phyloP scores from a whole-genome alignment of 2,888 invertebrate genomes.

The Psylliodes chrysocephalus region DNA sequence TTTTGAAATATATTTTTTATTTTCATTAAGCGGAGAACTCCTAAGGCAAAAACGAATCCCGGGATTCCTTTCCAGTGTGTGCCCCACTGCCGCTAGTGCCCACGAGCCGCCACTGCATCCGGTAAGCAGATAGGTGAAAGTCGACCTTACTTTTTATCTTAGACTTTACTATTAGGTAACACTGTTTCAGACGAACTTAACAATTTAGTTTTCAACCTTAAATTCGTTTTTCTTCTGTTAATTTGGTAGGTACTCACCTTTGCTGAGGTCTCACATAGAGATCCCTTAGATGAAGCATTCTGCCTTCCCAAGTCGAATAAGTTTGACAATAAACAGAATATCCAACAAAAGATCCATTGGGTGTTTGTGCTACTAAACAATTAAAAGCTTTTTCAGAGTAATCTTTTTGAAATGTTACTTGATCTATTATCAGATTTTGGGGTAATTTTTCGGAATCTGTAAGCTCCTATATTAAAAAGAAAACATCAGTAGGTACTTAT shows the following conservation, averaged over 20 bases:
- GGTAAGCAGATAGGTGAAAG: too few species aligned
- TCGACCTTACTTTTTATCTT: too few species aligned
- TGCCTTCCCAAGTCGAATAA: slow-evolving; percentile 17
- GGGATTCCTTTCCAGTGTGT: too few species aligned
- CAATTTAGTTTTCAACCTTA: too few species aligned
- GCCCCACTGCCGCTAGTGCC: too few species aligned
- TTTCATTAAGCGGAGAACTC: too few species aligned
- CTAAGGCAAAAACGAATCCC: too few species aligned
- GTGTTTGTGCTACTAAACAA: slow-evolving; percentile 4
- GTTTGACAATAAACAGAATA: slow-evolving; percentile 9
- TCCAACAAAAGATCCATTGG: neutral
- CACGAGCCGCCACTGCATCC: too few species aligned
- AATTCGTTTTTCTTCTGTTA: neutral
- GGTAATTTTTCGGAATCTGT: slow-evolving; percentile 3
- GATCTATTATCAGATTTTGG: slow-evolving; percentile 1
- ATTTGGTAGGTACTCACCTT: neutral
- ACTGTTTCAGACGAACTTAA: too few species aligned
- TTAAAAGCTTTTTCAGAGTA: slow-evolving; percentile 11
- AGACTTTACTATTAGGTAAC: too few species aligned
- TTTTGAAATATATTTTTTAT: too few species aligned
- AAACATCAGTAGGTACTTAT: too few species aligned
- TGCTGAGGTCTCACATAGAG: slow-evolving; percentile 8
- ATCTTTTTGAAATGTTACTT: slow-evolving; percentile 2
- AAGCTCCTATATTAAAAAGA: slow-evolving; percentile 6
- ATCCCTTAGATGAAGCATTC: slow-evolving; percentile 1